Evolutionary conservation across 2,888 invertebrate genomes (phyloP), one percentile per base, ranked within the genome.

Genomic region (Agriopis aurantiaria): DNA sequence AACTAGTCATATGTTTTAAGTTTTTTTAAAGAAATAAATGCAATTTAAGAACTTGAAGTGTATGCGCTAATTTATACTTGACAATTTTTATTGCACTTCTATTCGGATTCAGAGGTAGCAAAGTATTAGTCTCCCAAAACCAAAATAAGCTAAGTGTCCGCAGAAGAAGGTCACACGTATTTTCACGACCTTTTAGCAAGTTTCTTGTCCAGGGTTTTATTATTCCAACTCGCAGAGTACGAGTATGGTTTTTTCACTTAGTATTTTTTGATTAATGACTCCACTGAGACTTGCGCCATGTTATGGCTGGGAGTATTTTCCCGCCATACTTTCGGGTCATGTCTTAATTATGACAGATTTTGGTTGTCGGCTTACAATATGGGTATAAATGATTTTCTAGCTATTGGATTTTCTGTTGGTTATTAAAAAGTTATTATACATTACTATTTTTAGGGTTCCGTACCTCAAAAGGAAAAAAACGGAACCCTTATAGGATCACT

Each of bases 321-420:
- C n/a, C 45, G 46, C 52, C 53, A 62, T 43, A 62, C 53, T 53
- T 60, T 62, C 46, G 33, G 62, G 23, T 23, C 56, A 23, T 52
- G 57, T 62, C 62, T 52, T 68, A 60, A 68, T 68, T 66, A 66
- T 66, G 66, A 66, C 59, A 55, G 66, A 66, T 66, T 66, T 66
- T 60, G 14, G 45, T 41, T 48, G 53, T 40, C 55, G 55, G 49
- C 48, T 65, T 43, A 56, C 46, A 46, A 40, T 48, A 49, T 57
- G 8, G n/a, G 23, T 12, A 48, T 41, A 10, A 56, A 41, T 49
- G 10, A 40, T 40, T 64, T 56, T 64, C 56, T 48, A 41, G 64
- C 3, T 64, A 49, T 64, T 49, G 46, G 5, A 23, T 46, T 46
- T 8, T 46, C n/a, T 45, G 9, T 51, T 60, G 61, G 52, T 14